Evolutionary conservation across 2,888 invertebrate genomes (phyloP).

Genomic region (Hirtodrosophila trivittata): DNA sequence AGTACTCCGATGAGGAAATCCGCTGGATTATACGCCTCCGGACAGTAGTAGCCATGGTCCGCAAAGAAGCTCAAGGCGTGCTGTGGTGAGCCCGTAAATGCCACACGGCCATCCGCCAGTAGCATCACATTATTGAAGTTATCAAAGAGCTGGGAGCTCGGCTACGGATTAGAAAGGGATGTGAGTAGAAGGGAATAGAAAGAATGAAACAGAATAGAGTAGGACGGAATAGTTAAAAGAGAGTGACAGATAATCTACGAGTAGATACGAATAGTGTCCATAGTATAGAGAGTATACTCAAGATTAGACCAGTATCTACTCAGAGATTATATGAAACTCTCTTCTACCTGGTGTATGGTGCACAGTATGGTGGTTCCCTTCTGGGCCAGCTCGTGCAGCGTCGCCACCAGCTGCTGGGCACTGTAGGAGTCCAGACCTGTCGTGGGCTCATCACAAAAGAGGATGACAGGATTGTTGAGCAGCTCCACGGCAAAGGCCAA

Average conservation of each 20-base stretch:
- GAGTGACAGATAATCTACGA: too few relatives aligned
- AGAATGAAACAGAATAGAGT: background rate
- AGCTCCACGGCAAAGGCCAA: constrained; percentile 96
- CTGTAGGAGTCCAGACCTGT: constrained; percentile 96
- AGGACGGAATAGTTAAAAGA: background rate
- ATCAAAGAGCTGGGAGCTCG: constrained; percentile 93
- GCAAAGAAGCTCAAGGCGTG: constrained; percentile 89
- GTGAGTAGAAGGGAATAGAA: too few relatives aligned
- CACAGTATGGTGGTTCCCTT: constrained; percentile 94
- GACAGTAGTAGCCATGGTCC: constrained; percentile 90
- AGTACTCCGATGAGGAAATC: constrained; percentile 94
- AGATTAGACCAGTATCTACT: background rate
- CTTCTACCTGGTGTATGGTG: constrained; percentile 90
- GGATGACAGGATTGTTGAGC: constrained; percentile 93
- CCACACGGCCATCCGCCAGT: constrained; percentile 94
- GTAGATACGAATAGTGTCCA: too few relatives aligned
- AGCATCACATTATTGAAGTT: constrained; percentile 92
- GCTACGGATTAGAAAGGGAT: constrained; percentile 88
- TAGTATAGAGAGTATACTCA: too few relatives aligned
- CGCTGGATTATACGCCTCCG: constrained; percentile 93
- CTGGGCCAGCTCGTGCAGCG: constrained; percentile 88
- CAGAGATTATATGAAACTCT: background rate
- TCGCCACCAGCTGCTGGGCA: constrained; percentile 91
- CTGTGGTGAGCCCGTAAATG: constrained; percentile 90
- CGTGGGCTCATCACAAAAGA: constrained; percentile 98